Conservation (phyloP, 2,797 vertebrate genomes). For the Caiman crocodilus region DNA sequence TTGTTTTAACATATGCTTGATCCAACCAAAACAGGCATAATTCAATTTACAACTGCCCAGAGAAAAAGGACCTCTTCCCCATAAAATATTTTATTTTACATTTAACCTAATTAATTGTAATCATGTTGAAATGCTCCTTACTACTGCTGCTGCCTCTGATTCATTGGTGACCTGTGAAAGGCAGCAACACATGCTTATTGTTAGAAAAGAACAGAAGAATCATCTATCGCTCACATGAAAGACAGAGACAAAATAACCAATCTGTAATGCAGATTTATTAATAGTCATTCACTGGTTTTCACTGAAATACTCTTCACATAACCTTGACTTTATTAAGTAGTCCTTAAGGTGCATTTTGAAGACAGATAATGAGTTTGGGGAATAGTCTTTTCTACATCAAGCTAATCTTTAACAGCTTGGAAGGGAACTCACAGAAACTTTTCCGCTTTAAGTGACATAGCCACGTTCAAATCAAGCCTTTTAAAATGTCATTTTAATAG, state of each 20-base stretch:
- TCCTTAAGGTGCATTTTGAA: constrained; percentile 87
- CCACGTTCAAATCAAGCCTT: constrained; percentile 75
- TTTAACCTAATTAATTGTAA: constrained; percentile 26
- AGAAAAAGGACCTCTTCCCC: not conserved
- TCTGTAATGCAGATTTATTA: constrained; percentile 84
- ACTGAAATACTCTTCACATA: constrained; percentile 82
- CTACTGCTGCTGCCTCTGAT: constrained; percentile 3
- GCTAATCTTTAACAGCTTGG: constrained; percentile 87
- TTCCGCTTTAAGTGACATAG: constrained; percentile 81
- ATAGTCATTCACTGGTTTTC: constrained; percentile 84
- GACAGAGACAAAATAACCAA: constrained; percentile 78
- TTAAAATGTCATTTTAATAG: constrained; percentile 78
- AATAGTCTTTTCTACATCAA: constrained; percentile 85
- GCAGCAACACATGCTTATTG: constrained; percentile 57
- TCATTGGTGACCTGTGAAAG: constrained; percentile 46
- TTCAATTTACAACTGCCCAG: not conserved
- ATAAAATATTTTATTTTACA: not conserved
- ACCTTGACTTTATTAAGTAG: constrained; percentile 88
- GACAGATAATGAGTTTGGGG: constrained; percentile 86
- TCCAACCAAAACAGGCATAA: not conserved
- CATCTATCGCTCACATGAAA: constrained; percentile 73
- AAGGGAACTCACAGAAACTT: constrained; percentile 79
- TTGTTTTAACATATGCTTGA: not conserved
- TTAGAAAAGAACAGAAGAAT: constrained; percentile 51
- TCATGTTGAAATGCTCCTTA: constrained; percentile 1